These are phyloP conservation scores for Sinelater perroti DNA, from an alignment of 2,888 invertebrate species.

Conservation along the genomic window DNA sequence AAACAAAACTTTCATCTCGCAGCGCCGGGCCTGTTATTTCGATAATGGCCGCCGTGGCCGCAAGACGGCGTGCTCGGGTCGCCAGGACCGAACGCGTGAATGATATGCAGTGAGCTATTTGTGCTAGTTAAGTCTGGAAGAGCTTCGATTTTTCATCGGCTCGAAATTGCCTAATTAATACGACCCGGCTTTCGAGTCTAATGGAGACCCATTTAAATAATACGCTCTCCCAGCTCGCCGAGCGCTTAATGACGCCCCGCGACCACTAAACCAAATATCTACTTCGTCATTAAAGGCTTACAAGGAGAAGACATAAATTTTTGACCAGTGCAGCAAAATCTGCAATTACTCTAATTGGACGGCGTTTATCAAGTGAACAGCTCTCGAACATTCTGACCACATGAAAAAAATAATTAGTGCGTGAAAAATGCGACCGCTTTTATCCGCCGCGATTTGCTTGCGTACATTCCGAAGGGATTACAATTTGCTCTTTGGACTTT, in stretches of 20 bases:
- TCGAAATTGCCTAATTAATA: conserved; percentile 7
- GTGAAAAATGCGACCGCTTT: background rate
- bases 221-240: background rate
- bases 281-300: background rate
- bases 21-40: conserved; percentile 23
- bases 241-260: background rate
- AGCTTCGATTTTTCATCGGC: no score
- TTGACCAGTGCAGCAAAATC: background rate
- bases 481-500: conserved; percentile 4
- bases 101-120: no score
- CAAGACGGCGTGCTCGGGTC: conserved; percentile 31
- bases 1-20: conserved; percentile 25
- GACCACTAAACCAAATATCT: background rate
- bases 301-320: conserved; percentile 4
- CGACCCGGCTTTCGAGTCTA: background rate
- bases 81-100: no score
- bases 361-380: conserved; percentile 5
- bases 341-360: conserved; percentile 1
- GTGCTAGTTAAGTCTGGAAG: no score
- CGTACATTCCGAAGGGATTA: conserved; percentile 2
- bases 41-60: conserved; percentile 30
- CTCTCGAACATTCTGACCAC: background rate
- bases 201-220: conserved; percentile 3
- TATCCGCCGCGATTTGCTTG: conserved; percentile 1
- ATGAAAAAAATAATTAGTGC: conserved; percentile 2